These are phyloP conservation scores for Hypotaenidia philippensis DNA, from an alignment of 2,797 vertebrate species.

Conservation along the genomic window DNA sequence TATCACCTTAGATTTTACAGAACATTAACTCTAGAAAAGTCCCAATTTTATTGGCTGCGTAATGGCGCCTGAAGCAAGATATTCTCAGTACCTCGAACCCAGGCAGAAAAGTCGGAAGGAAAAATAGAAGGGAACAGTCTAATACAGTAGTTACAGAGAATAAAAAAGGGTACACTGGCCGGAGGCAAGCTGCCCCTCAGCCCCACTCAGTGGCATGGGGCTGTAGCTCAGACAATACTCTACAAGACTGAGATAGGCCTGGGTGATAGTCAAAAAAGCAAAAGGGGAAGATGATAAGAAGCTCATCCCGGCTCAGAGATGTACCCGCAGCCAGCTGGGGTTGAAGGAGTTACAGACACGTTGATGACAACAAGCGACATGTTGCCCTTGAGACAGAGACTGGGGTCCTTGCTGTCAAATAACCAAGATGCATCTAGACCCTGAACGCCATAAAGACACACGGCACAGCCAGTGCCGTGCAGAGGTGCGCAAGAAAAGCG, in stretches of 20 bases:
- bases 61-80: not conserved
- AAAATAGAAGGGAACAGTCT: not conserved
- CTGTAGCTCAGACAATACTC: not conserved
- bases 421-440: not conserved
- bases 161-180: not conserved
- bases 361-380: not conserved
- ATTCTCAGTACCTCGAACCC: not conserved
- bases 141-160: not conserved
- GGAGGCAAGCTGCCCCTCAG: not conserved
- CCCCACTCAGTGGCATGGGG: not conserved
- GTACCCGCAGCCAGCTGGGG: fast-evolving
- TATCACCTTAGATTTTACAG: constrained; percentile 55
- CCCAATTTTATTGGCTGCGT: constrained; percentile 8
- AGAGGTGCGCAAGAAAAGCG: not conserved
- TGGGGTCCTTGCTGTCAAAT: not conserved
- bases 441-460: too few relatives aligned
- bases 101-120: constrained; percentile 4
- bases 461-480: not conserved
- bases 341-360: not conserved
- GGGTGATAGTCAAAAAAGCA: not conserved
- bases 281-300: not conserved
- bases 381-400: not conserved
- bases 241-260: not conserved
- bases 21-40: constrained; percentile 48
- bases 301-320: not conserved